A percentile compares a stretch with the other conserved stretches of the same genome.
phyloP scores from a whole-genome alignment of 2,888 invertebrate species.

The Rotaria magnacalcarata region DNA sequence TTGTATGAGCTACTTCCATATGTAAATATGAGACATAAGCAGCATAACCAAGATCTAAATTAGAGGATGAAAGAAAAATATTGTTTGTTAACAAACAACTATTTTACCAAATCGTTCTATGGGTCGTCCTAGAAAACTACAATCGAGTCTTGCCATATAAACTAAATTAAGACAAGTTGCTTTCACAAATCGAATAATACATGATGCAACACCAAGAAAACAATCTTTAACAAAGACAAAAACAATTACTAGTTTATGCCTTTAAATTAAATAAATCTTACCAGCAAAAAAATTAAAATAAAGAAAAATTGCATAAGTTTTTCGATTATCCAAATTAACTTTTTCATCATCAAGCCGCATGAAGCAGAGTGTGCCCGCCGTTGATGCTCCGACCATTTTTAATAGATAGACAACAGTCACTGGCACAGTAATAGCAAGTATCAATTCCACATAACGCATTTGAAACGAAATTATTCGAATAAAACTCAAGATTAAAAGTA shows the following conservation, averaged over 20 bases:
- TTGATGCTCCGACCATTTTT: background rate
- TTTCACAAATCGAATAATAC: slow-evolving; percentile 31
- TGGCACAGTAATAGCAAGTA: background rate
- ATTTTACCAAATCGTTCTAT: slow-evolving; percentile 9
- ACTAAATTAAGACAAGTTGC: background rate
- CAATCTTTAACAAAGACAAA: background rate
- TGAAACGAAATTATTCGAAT: background rate
- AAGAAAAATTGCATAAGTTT: slow-evolving; percentile 17
- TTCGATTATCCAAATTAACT: slow-evolving; percentile 11
- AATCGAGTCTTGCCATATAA: slow-evolving; percentile 31
- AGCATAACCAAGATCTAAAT: slow-evolving; percentile 22
- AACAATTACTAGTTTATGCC: background rate
- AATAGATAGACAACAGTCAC: background rate
- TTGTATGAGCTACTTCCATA: slow-evolving; percentile 36
- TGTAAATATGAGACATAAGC: slow-evolving; percentile 33
- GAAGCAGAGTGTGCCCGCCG: background rate
- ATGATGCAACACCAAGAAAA: slow-evolving; percentile 23
- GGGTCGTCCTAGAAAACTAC: slow-evolving; percentile 36
- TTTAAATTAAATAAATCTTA: background rate
- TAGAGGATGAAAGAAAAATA: background rate
- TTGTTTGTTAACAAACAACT: too few relatives aligned
- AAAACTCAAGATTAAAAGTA: background rate
- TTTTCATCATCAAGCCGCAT: background rate
- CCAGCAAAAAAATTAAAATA: slow-evolving; percentile 39
- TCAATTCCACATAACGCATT: background rate